phyloP scores from a whole-genome alignment of 2,888 invertebrate species.

The Polymixis lichenea region DNA sequence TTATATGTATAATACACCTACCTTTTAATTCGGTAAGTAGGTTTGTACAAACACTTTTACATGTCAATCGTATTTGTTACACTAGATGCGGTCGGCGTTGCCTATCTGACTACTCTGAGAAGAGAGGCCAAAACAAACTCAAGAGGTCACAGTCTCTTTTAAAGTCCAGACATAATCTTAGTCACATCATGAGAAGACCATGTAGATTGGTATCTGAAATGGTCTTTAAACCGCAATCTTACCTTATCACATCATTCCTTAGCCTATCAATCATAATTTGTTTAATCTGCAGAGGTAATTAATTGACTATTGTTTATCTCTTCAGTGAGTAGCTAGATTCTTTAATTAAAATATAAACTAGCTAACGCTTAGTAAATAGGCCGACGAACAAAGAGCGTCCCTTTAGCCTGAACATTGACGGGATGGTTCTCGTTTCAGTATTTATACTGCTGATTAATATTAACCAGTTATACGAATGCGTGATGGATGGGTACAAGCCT shows the following conservation, averaged over 20 bases:
- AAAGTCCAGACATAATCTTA: too few species aligned
- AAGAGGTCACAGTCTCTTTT: too few species aligned
- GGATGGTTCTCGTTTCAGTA: conserved; percentile 23
- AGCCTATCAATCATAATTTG: background rate
- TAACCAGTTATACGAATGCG: conserved; percentile 1
- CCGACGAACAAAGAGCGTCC: background rate
- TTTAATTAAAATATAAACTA: conserved; percentile 12
- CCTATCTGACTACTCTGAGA: too few species aligned
- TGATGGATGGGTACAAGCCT: background rate
- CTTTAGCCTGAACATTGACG: background rate
- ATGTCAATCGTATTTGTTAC: too few species aligned
- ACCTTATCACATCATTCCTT: background rate
- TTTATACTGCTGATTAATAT: conserved; percentile 18
- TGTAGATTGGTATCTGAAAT: too few species aligned
- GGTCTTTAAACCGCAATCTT: background rate
- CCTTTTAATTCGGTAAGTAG: too few species aligned
- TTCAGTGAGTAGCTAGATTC: background rate
- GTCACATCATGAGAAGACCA: too few species aligned
- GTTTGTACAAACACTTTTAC: too few species aligned
- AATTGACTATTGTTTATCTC: background rate
- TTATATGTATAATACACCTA: too few species aligned
- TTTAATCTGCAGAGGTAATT: background rate
- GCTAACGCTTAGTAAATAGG: background rate
- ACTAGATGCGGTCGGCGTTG: too few species aligned
- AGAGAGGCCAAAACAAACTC: too few species aligned